Evolutionary conservation across 2,113 vertebrate genomes (phyloP).

Genomic region (Mastomys natalensis): DNA sequence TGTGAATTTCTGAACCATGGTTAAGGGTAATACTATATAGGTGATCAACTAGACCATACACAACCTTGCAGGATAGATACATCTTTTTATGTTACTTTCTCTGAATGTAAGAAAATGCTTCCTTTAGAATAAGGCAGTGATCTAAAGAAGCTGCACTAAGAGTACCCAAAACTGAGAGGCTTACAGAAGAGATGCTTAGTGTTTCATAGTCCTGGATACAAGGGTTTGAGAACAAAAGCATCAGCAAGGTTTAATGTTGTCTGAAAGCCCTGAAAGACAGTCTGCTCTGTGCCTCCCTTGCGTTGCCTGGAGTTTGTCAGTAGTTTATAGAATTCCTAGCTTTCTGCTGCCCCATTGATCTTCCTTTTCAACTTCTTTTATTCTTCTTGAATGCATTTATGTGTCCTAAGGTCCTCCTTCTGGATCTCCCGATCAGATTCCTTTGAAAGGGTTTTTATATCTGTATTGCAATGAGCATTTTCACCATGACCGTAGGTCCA

Average conservation of each 20-base stretch:
- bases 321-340: not conserved
- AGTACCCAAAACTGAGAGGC: not conserved
- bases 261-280: not conserved
- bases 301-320: not conserved
- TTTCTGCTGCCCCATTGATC: not conserved
- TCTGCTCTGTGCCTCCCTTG: not conserved
- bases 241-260: not conserved
- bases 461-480: not conserved
- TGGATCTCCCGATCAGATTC: rapidly evolving
- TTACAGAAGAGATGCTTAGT: not conserved
- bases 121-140: not conserved
- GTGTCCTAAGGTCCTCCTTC: not conserved
- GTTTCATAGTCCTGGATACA: not conserved
- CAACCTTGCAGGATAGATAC: not conserved
- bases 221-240: not conserved
- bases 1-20: not conserved
- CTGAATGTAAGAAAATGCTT: not conserved
- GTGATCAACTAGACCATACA: not conserved
- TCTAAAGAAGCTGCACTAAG: not conserved
- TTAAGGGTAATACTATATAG: not conserved
- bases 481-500: not conserved
- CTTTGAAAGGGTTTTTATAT: not conserved
- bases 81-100: not conserved
- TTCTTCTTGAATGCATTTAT: not conserved
- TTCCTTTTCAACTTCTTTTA: not conserved